Base-by-base conservation (phyloP, 2,888 invertebrate genomes). In the Phyto melanocephala region DNA sequence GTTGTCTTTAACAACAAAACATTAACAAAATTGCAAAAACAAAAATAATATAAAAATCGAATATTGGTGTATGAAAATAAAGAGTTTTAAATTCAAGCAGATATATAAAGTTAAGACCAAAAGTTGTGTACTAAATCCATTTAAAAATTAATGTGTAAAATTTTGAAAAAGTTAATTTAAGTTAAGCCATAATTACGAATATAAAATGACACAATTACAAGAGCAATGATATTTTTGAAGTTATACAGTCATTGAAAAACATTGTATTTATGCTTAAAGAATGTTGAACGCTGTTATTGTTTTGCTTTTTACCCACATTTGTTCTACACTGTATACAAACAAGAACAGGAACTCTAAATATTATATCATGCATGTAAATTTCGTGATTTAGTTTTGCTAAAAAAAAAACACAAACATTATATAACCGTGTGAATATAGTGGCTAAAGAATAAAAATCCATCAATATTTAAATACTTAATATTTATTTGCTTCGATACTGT, bases 311-410 rank as follows among this genome's bases (percentile, higher is more conserved):
- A n/a, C n/a, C n/a, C n/a, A n/a, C n/a, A n/a, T n/a, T 77, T 42
- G 54, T 0, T n/a, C 15, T 0, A 1, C 42, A 77, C 70, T 77
- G 77, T 70, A 7, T 11, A 8, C n/a, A 15, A 79, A 62, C 62
- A 40, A 82, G 67, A 79, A 79, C 75, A 82, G 82, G 71, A 82
- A 79, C 79, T 67, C 45, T 56, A 47, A 65, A 60, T 76, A 75
- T 76, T 71, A 76, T 65, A 82, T 82, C 82, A 82, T 82, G 82
- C 75, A 82, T 82, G 79, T 76, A 82, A 79, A 82, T 79, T 76
- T 82, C 82, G 82, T 82, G 82, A 82, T 82, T 79, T 79, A 67
- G 79, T 71, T 82, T 79, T 67, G 40, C 35, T 47, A 33, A 11
- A 63, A 62, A 28, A 42, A 50, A 35, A 17, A 40, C 7, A 42